Percentiles rank a stretch among this genome's conserved stretches.
Evolutionary conservation across 37 sponge, comb jelly and placozoan genomes (phyloP).

Genomic region (Halichondria panicea): DNA sequence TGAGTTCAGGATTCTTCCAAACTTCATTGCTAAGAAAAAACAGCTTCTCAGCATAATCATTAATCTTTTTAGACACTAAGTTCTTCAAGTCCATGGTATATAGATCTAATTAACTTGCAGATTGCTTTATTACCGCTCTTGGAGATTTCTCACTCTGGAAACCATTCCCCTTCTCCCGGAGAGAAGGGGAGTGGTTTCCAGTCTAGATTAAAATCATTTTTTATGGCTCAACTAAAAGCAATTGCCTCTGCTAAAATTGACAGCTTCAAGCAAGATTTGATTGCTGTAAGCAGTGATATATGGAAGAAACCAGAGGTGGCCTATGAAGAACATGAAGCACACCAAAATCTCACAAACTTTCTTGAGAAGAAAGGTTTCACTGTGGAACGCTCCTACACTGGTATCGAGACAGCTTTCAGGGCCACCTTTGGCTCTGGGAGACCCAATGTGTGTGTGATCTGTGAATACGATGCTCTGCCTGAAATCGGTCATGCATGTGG

Average conservation of each 20-base stretch:
- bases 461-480: conserved; percentile 89
- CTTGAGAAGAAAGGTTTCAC: conserved; percentile 63
- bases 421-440: conserved; percentile 60
- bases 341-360: conserved; percentile 34
- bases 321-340: conserved; percentile 47
- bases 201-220: no score
- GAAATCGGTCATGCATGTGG: conserved; percentile 91
- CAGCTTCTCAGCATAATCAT: conserved; percentile 10
- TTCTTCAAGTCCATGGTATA: background rate
- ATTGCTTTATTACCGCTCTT: no score
- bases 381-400: conserved; percentile 34
- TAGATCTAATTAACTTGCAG: no score
- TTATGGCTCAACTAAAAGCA: conserved; percentile 1
- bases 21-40: conserved; percentile 46
- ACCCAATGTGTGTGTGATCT: conserved; percentile 71
- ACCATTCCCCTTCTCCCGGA: no score
- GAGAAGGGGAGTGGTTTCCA: no score
- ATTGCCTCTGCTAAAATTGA: conserved; percentile 26
- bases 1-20: conserved; percentile 70
- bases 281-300: conserved; percentile 47
- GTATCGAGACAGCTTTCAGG: conserved; percentile 68
- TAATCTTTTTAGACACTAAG: background rate
- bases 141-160: no score
- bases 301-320: conserved; percentile 62
- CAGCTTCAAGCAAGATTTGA: conserved; percentile 1